phyloP scores from a whole-genome alignment of 2,888 invertebrate species.

The Synergus japonicus region DNA sequence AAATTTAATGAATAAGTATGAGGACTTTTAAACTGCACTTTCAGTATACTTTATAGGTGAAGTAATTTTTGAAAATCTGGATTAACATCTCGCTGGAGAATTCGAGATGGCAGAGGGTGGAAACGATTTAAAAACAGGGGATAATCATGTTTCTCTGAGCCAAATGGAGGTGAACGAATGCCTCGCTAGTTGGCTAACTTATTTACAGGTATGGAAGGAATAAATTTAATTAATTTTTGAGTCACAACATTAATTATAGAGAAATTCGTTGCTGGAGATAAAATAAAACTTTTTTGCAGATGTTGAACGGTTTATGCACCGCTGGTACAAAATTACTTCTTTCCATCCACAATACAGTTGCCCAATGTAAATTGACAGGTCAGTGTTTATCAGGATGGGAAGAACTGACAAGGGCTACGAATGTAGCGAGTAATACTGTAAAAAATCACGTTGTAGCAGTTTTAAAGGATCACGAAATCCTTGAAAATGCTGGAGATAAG shows the following conservation, averaged over 20 bases:
- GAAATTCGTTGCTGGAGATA: neutral
- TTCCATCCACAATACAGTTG: slow-evolving; percentile 73
- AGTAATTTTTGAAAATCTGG: slow-evolving; percentile 31
- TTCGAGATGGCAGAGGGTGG: slow-evolving; percentile 68
- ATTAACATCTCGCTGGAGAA: neutral
- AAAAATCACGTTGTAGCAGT: slow-evolving; percentile 82
- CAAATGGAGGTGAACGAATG: slow-evolving; percentile 75
- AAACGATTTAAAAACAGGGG: slow-evolving; percentile 64
- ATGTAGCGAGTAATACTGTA: slow-evolving; percentile 82
- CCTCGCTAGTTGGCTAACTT: slow-evolving; percentile 74
- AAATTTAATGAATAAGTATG: too few species aligned
- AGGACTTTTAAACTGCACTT: neutral
- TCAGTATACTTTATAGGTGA: slow-evolving; percentile 45
- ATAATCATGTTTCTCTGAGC: slow-evolving; percentile 70
- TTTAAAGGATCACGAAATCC: slow-evolving; percentile 75
- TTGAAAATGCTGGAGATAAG: slow-evolving; percentile 69
- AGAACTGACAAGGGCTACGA: slow-evolving; percentile 82
- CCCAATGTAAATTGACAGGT: slow-evolving; percentile 79
- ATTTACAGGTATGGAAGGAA: slow-evolving; percentile 70
- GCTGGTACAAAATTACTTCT: slow-evolving; percentile 81
- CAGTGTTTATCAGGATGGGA: slow-evolving; percentile 82
- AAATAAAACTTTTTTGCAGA: slow-evolving; percentile 71
- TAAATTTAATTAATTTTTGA: neutral
- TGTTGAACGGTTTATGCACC: slow-evolving; percentile 82
- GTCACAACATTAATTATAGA: neutral